Conservation (phyloP, 2,113 vertebrate species). For the Ginglymostoma cirratum region DNA sequence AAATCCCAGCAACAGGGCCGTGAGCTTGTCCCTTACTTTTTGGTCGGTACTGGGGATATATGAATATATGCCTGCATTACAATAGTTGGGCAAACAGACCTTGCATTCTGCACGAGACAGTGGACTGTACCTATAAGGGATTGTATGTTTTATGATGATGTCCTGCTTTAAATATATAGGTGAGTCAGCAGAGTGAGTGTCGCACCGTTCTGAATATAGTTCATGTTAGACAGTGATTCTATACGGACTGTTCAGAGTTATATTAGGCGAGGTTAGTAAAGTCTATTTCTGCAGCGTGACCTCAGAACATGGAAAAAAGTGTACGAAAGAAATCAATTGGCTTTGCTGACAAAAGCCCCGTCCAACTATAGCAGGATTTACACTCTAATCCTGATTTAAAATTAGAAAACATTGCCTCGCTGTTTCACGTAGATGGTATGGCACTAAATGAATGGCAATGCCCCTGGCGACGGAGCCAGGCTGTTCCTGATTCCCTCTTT, state of each 20-base stretch:
- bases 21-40: not conserved
- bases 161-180: slow-evolving; percentile 36
- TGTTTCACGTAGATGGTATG: slow-evolving; percentile 36
- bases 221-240: slow-evolving; percentile 31
- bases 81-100: not conserved
- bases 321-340: slow-evolving; percentile 36
- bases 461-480: slow-evolving; percentile 23
- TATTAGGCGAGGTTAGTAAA: slow-evolving; percentile 37
- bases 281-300: slow-evolving; percentile 37
- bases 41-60: not conserved
- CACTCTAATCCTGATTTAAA: slow-evolving; percentile 36
- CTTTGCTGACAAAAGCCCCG: slow-evolving; percentile 34
- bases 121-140: slow-evolving; percentile 35
- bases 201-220: slow-evolving; percentile 33
- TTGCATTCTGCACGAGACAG: not conserved
- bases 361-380: slow-evolving; percentile 37
- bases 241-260: slow-evolving; percentile 33
- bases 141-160: slow-evolving; percentile 30
- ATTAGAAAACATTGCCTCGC: slow-evolving; percentile 29
- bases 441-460: slow-evolving; percentile 34
- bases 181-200: slow-evolving; percentile 34
- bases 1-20: not conserved
- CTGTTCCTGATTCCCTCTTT: slow-evolving; percentile 14
- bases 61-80: not conserved
- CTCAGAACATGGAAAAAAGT: slow-evolving; percentile 38